Evolutionary conservation across 1,140 invertebrate species (phyloP).

Genomic region (Grapholita molesta): DNA sequence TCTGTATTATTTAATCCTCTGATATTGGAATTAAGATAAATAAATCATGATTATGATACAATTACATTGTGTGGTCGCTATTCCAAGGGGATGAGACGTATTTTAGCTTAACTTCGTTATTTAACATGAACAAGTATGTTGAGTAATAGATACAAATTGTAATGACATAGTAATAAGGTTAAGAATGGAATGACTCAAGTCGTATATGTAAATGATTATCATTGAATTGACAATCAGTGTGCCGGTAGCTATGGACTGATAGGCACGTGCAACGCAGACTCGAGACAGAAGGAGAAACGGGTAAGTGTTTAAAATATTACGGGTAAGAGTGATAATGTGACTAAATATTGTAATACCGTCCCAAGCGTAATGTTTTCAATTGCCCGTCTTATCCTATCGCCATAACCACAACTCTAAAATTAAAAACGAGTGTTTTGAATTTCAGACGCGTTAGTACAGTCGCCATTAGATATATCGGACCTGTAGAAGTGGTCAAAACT

Average conservation of each 20-base stretch:
- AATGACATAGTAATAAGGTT: neutral
- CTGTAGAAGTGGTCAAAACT: too few relatives aligned
- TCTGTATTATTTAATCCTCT: neutral
- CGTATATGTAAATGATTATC: neutral
- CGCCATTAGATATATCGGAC: too few relatives aligned
- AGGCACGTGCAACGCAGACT: neutral
- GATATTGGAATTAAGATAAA: neutral
- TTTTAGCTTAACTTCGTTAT: neutral
- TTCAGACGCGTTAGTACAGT: too few relatives aligned
- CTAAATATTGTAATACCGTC: too few relatives aligned
- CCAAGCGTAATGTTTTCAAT: too few relatives aligned
- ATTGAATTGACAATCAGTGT: constrained; percentile 24
- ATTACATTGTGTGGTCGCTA: neutral
- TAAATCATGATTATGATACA: neutral
- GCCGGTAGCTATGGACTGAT: constrained; percentile 19
- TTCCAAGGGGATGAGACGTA: neutral
- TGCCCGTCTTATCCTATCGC: too few relatives aligned
- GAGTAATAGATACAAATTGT: neutral
- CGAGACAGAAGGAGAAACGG: neutral
- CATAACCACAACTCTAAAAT: too few relatives aligned
- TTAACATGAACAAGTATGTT: neutral
- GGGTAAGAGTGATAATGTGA: too few relatives aligned
- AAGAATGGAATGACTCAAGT: neutral
- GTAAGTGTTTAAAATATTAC: neutral
- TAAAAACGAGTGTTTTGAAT: too few relatives aligned